Evolutionary conservation across 2,888 invertebrate genomes (phyloP).

Genomic region (Apodemia zela): DNA sequence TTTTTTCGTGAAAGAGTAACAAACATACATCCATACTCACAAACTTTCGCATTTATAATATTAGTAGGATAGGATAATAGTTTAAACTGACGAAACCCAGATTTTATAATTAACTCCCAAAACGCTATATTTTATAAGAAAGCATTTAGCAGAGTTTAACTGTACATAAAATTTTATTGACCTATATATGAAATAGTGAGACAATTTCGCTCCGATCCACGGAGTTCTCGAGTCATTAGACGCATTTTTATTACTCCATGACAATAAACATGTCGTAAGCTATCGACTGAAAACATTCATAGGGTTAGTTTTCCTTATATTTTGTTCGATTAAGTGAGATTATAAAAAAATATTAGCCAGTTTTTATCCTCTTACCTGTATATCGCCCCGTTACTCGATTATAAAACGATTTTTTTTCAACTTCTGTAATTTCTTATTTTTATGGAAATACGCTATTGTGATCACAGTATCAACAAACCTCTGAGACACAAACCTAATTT

Average conservation of each 20-base stretch:
- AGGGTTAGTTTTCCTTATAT: slow-evolving; percentile 60
- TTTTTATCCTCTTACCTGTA: not conserved
- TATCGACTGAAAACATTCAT: slow-evolving; percentile 76
- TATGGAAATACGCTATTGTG: no score
- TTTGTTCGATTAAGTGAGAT: not conserved
- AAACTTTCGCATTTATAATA: no score
- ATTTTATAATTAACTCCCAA: no score
- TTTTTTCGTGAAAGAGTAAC: no score
- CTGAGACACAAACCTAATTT: no score
- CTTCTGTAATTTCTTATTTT: no score
- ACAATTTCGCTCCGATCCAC: slow-evolving; percentile 61
- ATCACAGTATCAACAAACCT: no score
- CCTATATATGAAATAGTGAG: slow-evolving; percentile 78
- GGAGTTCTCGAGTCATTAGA: slow-evolving; percentile 74
- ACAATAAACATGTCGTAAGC: slow-evolving; percentile 77
- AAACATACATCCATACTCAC: no score
- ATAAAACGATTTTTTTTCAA: no score
- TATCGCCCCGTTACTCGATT: not conserved
- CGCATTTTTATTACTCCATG: slow-evolving; percentile 74
- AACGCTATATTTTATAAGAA: not conserved
- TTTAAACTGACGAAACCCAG: no score
- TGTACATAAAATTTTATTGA: slow-evolving; percentile 79
- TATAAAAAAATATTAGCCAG: not conserved
- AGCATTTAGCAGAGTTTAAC: slow-evolving; percentile 74
- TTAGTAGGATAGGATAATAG: no score